phyloP scores from a whole-genome alignment of 2,113 vertebrate genomes.

The Chamaea fasciata region DNA sequence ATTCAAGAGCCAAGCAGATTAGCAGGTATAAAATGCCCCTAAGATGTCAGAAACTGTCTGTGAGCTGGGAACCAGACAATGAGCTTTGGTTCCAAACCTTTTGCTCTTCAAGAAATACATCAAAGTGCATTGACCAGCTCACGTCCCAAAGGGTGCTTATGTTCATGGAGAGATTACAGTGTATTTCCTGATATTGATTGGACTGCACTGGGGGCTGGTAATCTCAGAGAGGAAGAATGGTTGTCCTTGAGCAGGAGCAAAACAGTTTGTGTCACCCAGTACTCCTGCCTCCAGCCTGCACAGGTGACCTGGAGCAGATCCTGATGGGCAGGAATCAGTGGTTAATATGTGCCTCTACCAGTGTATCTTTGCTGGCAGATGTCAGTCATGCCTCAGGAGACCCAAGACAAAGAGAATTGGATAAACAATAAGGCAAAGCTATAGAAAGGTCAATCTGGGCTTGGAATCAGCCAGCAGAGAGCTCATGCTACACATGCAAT shows the following conservation, averaged over 20 bases:
- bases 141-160: constrained; percentile 24
- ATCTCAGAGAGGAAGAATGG: constrained; percentile 3
- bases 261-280: not conserved
- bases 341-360: not conserved
- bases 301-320: constrained; percentile 24
- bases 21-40: not conserved
- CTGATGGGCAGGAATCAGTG: not conserved
- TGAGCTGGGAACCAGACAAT: not conserved
- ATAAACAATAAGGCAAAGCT: constrained; percentile 37
- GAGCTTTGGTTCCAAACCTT: not conserved
- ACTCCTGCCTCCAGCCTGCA: not conserved
- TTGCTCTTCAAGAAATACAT: constrained; percentile 9
- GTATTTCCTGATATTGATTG: constrained; percentile 39
- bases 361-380: constrained; percentile 1
- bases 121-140: constrained; percentile 44
- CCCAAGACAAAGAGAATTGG: constrained; percentile 35
- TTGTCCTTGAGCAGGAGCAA: constrained; percentile 33
- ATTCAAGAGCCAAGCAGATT: not conserved
- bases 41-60: constrained; percentile 1
- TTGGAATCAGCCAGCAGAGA: constrained; percentile 28
- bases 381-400: not conserved
- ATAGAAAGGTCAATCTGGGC: constrained; percentile 36
- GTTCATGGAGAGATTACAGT: constrained; percentile 1
- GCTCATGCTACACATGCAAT: not conserved
- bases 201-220: not conserved